These are phyloP conservation scores for Eupithecia subumbrata DNA, from an alignment of 2,888 invertebrate species.

Conservation along the genomic window DNA sequence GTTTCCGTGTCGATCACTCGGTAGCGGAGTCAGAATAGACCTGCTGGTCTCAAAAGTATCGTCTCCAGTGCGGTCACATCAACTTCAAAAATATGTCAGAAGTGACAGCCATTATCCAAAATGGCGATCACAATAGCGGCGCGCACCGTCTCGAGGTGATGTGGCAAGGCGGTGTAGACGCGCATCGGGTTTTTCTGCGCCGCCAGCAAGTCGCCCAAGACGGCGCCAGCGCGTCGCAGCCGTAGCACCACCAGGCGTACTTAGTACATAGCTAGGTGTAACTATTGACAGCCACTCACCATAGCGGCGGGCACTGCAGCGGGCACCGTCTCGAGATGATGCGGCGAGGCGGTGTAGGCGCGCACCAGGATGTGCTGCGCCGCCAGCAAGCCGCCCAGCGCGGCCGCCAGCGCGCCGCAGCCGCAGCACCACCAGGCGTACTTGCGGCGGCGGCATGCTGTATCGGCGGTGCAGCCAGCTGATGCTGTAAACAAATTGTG, in stretches of 20 bases:
- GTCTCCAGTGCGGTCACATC: no score
- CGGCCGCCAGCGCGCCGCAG: constrained; percentile 90
- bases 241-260: no score
- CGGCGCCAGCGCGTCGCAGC: constrained; percentile 62
- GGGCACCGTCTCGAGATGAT: constrained; percentile 96
- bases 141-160: constrained; percentile 95
- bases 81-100: no score
- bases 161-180: constrained; percentile 90
- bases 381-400: constrained; percentile 90
- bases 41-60: no score
- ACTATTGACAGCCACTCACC: constrained; percentile 85
- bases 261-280: no score
- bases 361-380: constrained; percentile 91
- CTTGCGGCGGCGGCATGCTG: constrained; percentile 85
- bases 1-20: no score
- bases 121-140: constrained; percentile 90
- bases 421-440: constrained; percentile 93
- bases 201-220: constrained; percentile 90
- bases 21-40: no score
- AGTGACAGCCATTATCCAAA: not conserved
- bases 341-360: constrained; percentile 90
- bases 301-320: constrained; percentile 96
- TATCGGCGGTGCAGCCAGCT: constrained; percentile 70
- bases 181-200: constrained; percentile 91
- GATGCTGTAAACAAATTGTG: constrained; percentile 56